A percentile compares a stretch with the other conserved stretches of the same genome.
Conservation (phyloP, 2,797 vertebrate species). For the Sylvilagus floridanus region DNA sequence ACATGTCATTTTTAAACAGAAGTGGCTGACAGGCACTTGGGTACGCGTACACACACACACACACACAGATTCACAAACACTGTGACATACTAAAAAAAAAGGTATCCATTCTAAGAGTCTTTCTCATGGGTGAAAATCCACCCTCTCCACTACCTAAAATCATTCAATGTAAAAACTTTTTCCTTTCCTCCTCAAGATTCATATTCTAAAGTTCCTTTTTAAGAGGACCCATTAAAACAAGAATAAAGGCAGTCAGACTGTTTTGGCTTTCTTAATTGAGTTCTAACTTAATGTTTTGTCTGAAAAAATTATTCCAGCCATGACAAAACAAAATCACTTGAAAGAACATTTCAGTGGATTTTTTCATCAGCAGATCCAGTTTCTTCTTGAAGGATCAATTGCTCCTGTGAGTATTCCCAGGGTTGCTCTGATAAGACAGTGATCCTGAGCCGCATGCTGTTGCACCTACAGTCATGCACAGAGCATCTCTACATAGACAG, state of each 20-base stretch:
- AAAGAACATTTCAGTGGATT: slow-evolving; percentile 3
- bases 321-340: slow-evolving; percentile 29
- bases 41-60: too few relatives aligned
- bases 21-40: background rate
- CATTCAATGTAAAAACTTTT: background rate
- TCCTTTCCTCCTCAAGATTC: background rate
- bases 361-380: slow-evolving; percentile 38
- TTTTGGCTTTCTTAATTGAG: slow-evolving; percentile 61
- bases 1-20: background rate
- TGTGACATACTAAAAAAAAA: background rate
- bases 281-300: slow-evolving; percentile 69
- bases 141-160: background rate
- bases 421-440: background rate
- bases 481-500: background rate
- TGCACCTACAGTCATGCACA: rapidly evolving
- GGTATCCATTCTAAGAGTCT: background rate
- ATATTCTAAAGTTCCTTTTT: slow-evolving; percentile 25
- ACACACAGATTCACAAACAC: background rate
- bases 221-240: background rate
- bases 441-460: background rate
- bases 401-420: background rate
- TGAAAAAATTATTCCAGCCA: slow-evolving; percentile 51
- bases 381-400: slow-evolving; percentile 25
- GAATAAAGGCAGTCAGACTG: background rate
- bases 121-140: background rate